Evolutionary conservation across 2,113 vertebrate genomes (phyloP).

Genomic region (Elephas maximus): DNA sequence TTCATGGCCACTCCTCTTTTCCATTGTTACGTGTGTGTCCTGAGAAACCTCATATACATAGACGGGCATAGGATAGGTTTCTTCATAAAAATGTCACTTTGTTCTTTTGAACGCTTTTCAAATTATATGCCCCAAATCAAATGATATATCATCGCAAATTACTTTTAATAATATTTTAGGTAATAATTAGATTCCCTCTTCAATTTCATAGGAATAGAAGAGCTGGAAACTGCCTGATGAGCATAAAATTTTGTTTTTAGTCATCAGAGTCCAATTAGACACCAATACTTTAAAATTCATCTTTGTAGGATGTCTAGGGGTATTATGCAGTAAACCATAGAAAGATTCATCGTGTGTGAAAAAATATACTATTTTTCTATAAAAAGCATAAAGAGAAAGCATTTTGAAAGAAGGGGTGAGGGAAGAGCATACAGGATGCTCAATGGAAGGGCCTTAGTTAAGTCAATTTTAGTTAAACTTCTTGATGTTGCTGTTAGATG

Average conservation of each 20-base stretch:
- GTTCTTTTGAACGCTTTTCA: not conserved
- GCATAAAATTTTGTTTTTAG: not conserved
- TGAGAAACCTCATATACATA: not conserved
- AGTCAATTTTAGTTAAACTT: not conserved
- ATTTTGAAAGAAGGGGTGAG: not conserved
- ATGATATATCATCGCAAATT: not conserved
- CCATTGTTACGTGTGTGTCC: not conserved
- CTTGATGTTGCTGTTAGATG: not conserved
- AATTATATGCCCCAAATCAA: not conserved
- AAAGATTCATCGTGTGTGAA: not conserved
- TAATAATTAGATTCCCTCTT: not conserved
- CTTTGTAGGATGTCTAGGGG: not conserved
- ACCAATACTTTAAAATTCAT: not conserved
- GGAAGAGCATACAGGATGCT: not conserved
- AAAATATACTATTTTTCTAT: not conserved
- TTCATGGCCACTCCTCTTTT: not conserved
- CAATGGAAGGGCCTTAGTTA: not conserved
- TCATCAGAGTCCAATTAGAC: not conserved
- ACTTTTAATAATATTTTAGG: constrained; percentile 16
- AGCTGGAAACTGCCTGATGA: not conserved
- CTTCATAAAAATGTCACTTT: not conserved
- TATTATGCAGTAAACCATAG: not conserved
- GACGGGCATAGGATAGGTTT: not conserved
- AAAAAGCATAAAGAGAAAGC: not conserved
- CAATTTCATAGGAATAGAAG: not conserved